Conservation (phyloP, 30 jellyfish, hydroid and myxozoan species). For the Chrysaora quinquecirrha region DNA sequence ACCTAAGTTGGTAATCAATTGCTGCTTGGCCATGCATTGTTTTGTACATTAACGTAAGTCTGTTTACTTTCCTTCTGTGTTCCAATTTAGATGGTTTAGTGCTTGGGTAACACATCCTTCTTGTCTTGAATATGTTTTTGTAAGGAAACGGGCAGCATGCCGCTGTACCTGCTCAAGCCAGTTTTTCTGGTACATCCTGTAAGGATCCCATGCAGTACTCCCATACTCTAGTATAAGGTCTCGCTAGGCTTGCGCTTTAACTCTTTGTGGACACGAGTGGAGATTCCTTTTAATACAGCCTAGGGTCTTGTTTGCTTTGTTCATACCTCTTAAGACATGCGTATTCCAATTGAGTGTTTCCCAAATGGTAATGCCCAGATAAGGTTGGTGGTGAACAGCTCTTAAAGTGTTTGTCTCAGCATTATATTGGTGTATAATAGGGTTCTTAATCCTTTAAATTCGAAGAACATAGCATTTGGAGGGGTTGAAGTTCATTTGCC, state of each 20-base stretch:
- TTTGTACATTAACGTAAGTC: background rate
- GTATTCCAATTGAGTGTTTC: slow-evolving; percentile 7
- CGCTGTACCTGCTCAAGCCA: background rate
- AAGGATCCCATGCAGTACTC: background rate
- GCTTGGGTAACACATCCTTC: slow-evolving; percentile 21
- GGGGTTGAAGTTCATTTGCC: slow-evolving; percentile 30
- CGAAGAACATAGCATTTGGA: slow-evolving; percentile 8
- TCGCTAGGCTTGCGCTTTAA: background rate
- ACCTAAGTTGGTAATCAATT: too few relatives aligned
- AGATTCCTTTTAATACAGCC: background rate
- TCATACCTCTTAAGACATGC: background rate
- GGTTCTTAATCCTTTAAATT: background rate
- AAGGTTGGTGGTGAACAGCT: slow-evolving; percentile 3
- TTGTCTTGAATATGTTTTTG: slow-evolving; percentile 26
- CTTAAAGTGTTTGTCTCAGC: background rate
- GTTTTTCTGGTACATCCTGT: background rate
- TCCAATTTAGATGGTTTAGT: slow-evolving; percentile 13
- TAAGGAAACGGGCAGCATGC: too few relatives aligned
- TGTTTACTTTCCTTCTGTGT: slow-evolving; percentile 13
- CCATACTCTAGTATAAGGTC: background rate
- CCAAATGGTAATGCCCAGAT: slow-evolving; percentile 6
- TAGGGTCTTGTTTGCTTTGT: slow-evolving; percentile 7
- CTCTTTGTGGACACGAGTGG: background rate
- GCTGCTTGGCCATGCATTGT: too few relatives aligned
- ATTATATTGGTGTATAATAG: background rate